These are phyloP conservation scores for Choreutis nemorana DNA, from an alignment of 2,888 invertebrate genomes.

Conservation along the genomic window DNA sequence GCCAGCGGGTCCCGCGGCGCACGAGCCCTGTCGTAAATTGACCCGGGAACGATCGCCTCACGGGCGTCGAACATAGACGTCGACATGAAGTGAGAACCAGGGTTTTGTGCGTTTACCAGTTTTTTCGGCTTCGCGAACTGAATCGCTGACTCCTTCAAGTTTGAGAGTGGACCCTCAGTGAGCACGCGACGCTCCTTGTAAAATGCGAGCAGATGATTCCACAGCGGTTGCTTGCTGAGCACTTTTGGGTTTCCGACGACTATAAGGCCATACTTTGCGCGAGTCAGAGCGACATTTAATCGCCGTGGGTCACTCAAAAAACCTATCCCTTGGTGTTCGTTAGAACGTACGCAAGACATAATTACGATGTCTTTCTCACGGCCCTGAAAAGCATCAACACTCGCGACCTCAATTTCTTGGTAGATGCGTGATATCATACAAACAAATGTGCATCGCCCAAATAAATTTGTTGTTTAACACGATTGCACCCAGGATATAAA, in stretches of 20 bases:
- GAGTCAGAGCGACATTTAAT: slow-evolving; percentile 96
- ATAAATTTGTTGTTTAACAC: no score
- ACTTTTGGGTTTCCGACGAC: slow-evolving; percentile 99
- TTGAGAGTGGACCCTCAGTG: slow-evolving; percentile 97
- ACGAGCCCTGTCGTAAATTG: slow-evolving; percentile 87
- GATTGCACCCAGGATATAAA: no score
- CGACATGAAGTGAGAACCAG: slow-evolving; percentile 97
- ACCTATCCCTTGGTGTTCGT: slow-evolving; percentile 98
- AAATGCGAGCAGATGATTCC: slow-evolving; percentile 97
- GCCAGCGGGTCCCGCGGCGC: slow-evolving; percentile 90
- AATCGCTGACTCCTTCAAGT: slow-evolving; percentile 95
- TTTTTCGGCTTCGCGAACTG: slow-evolving; percentile 98
- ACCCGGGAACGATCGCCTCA: slow-evolving; percentile 93
- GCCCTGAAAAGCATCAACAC: slow-evolving; percentile 99
- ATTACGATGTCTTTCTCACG: slow-evolving; percentile 99
- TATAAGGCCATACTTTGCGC: slow-evolving; percentile 97
- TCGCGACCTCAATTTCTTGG: slow-evolving; percentile 98
- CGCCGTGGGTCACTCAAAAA: slow-evolving; percentile 98
- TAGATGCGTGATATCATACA: no score
- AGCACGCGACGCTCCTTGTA: slow-evolving; percentile 97
- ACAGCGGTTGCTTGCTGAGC: slow-evolving; percentile 95
- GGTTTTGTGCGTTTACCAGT: slow-evolving; percentile 91
- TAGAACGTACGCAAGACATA: slow-evolving; percentile 98
- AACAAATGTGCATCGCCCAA: no score
- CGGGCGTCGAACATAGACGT: slow-evolving; percentile 97